These are phyloP conservation scores for Pogonomyrmex californicus DNA, from an alignment of 1,140 invertebrate species.

Conservation along the genomic window DNA sequence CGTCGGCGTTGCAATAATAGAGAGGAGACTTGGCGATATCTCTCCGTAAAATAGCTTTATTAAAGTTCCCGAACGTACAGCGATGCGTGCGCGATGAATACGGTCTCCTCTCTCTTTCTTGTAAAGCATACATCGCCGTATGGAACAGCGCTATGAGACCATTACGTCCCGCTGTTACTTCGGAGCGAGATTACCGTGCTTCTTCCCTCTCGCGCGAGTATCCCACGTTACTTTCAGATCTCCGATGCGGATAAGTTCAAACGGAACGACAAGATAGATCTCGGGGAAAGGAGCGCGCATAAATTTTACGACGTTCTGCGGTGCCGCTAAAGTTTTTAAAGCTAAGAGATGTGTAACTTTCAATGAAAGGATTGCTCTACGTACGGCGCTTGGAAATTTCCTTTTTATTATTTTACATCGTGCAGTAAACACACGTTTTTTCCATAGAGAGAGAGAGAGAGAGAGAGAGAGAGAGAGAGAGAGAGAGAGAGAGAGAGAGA, in stretches of 20 bases:
- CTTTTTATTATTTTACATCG: constrained; percentile 23
- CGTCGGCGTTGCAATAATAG: not conserved
- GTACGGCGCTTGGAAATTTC: not conserved
- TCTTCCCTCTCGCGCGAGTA: not conserved
- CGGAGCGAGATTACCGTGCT: not conserved
- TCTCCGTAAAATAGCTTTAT: constrained; percentile 31
- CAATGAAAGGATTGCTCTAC: constrained; percentile 42
- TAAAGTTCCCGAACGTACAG: constrained; percentile 3
- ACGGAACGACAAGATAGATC: constrained; percentile 43
- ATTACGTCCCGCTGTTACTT: constrained; percentile 10
- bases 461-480: not conserved
- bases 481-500: not conserved
- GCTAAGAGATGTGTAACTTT: constrained; percentile 11
- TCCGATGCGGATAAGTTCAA: constrained; percentile 22
- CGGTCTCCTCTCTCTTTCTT: not conserved
- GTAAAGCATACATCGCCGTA: constrained; percentile 1
- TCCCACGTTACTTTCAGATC: constrained; percentile 28
- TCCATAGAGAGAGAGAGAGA: not conserved
- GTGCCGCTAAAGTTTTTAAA: constrained; percentile 7
- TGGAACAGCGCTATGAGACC: not conserved
- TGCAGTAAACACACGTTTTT: not conserved
- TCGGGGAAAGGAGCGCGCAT: constrained; percentile 11
- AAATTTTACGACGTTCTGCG: constrained; percentile 44
- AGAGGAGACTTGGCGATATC: not conserved
- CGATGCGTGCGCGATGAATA: not conserved